Percentiles rank a stretch among this genome's conserved stretches.
Evolutionary conservation across 2,113 vertebrate genomes (phyloP).

Genomic region (Bucco capensis): DNA sequence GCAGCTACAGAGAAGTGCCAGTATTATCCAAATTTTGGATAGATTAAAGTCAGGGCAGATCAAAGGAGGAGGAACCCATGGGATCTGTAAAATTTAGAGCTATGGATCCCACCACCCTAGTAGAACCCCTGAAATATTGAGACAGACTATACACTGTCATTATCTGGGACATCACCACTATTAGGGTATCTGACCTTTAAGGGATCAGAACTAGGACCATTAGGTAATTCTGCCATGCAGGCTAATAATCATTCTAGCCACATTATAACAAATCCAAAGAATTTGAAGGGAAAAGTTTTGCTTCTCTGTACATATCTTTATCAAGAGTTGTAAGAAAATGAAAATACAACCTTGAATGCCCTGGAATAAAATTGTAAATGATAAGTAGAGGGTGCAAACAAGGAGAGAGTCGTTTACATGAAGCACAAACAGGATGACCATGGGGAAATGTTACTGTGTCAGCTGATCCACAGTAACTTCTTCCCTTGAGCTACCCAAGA

Average conservation of each 20-base stretch:
- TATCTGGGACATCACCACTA: not conserved
- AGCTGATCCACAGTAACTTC: not conserved
- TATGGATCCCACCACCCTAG: not conserved
- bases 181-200: not conserved
- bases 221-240: not conserved
- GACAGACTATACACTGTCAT: not conserved
- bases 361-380: not conserved
- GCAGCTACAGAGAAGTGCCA: not conserved
- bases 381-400: slow-evolving; percentile 5
- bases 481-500: not conserved
- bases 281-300: not conserved
- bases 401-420: slow-evolving; percentile 7
- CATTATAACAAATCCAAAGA: not conserved
- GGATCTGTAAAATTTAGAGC: not conserved
- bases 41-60: not conserved
- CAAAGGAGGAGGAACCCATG: not conserved
- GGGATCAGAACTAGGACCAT: not conserved
- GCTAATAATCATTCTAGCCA: not conserved
- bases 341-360: not conserved
- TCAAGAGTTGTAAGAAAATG: not conserved
- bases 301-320: not conserved
- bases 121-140: not conserved
- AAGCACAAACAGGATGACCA: slow-evolving; percentile 1
- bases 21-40: not conserved
- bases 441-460: not conserved